Evolutionary conservation across 1,140 invertebrate species (phyloP), one percentile per base, ranked within the genome.

Genomic region (Diprion similis): DNA sequence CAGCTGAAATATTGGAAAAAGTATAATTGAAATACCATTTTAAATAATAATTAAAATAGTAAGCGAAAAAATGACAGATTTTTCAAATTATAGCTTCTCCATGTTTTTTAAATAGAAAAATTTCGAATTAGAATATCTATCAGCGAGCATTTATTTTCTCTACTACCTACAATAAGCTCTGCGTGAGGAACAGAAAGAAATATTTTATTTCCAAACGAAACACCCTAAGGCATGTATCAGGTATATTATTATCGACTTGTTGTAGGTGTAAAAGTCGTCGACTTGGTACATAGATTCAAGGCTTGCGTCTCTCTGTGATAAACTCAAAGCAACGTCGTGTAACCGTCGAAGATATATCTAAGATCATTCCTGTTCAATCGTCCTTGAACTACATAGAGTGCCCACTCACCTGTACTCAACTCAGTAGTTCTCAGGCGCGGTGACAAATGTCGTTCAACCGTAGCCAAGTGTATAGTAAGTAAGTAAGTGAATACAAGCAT

Each of bases 1-100:
- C 78, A 94, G 85, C 92, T 96, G 82, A 67, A 91, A 83, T 47
- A 70, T 71, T 66, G 71, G 48, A 75, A 46, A 46, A 71, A 69
- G 51, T 59, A 59, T 59, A 17, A 59, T 59, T 59, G 9, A 17
- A 59, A 0, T 17, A 17, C 7, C 51, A 59, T 59, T 59, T 59
- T 6, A 37, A 37, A 6, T 37, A 37, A 37, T 37, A 37, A 37
- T 37, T 37, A 37, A 37, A 37, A 37, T 6, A 6, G 24, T 37
- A 37, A 37, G 24, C 24, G 24, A 37, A 37, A 37, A 37, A 37
- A 37, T 37, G 2, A 6, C 24, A 4, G 24, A 6, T 37, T 37
- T 37, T 37, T 37, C 24, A 37, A 37, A 37, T 37, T 37, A 37
- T 37, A 37, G 24, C 24, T 37, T 1, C 24, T 37, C 24, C 6